Base-by-base conservation (phyloP, 2,888 invertebrate genomes). In the Cataglyphis rosenhaueri region DNA sequence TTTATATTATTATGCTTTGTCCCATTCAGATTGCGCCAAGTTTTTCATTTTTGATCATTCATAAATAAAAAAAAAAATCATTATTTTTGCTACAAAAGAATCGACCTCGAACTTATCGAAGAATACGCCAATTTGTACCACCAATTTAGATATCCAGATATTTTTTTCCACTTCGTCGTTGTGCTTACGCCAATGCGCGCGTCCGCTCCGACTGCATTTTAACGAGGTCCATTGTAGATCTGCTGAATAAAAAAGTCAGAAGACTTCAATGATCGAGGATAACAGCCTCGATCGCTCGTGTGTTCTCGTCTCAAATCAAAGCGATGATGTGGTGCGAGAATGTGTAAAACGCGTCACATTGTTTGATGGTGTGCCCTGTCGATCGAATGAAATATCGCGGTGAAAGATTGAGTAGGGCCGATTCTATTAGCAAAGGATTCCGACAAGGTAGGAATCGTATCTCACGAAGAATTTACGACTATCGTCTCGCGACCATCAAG, bases 181-280 rank as follows among this genome's bases (percentile, higher is more conserved):
- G 55, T 25, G 21, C 35, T 81, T 66, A 66, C 21, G 25, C 38
- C 76, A 48, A 61, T 65, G 18, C 29, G 44, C 44, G n/a, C 52
- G 6, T 52, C 12, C 57, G 18, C 1, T 25, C 25, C 44, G 57
- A 57, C 82, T 75, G 57, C 57, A 76, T 76, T 83, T 87, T 87
- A 87, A 87, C 81, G 87, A 87, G 70, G 79, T 55, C 81, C 74
- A 87, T 86, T 86, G 86, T 86, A 52, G 52, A 84, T 82, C 59
- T 25, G 18, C 9, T 18, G 71, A 73, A 85, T 59, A 75, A 83
- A 52, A 52, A 52, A 82, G 44, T 41, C 62, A 64, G 48, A 64
- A 48, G 41, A 21, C 21, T 38, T 41, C 18, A 9, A 59, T 35
- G 48, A 71, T 61, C 41, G 44, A 18, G 70, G 61, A 81, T 82